Evolutionary conservation across 2,888 invertebrate species (phyloP).

Genomic region (Lysandra coridon): DNA sequence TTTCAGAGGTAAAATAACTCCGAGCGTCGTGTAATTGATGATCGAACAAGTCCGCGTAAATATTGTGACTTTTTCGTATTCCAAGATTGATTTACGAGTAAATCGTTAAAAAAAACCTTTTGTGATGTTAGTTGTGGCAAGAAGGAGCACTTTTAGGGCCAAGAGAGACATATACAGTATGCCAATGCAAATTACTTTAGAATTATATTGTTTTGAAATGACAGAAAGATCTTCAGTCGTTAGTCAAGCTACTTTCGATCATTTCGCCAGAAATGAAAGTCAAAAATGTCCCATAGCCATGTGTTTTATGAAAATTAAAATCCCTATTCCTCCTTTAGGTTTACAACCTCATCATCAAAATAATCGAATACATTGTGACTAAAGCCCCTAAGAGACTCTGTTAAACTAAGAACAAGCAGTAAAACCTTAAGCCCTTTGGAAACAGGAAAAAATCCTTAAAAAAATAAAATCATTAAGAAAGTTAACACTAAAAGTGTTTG

Average conservation of each 20-base stretch:
- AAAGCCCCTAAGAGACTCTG: not conserved
- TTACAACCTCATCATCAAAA: not conserved
- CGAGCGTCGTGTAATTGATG: conserved; percentile 37
- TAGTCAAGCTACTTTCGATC: too few relatives aligned
- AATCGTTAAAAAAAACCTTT: not conserved
- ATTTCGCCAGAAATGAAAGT: too few relatives aligned
- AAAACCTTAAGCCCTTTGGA: not conserved
- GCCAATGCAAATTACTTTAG: too few relatives aligned
- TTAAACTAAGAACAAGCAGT: too few relatives aligned
- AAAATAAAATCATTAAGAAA: conserved; percentile 17
- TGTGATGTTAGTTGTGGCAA: not conserved
- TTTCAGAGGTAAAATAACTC: not conserved
- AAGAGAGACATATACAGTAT: not conserved
- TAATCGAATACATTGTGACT: not conserved
- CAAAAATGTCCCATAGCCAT: too few relatives aligned
- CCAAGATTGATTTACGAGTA: conserved; percentile 29
- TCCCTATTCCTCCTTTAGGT: not conserved
- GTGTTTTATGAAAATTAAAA: too few relatives aligned
- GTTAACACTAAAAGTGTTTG: conserved; percentile 8
- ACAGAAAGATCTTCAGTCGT: too few relatives aligned
- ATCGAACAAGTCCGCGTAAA: conserved; percentile 32
- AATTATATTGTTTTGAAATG: too few relatives aligned
- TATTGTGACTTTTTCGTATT: conserved; percentile 30
- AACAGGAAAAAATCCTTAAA: not conserved
- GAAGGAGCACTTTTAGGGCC: not conserved